These are phyloP conservation scores for Trematomus loennbergii DNA, from an alignment of 2,113 vertebrate species.

Conservation along the genomic window DNA sequence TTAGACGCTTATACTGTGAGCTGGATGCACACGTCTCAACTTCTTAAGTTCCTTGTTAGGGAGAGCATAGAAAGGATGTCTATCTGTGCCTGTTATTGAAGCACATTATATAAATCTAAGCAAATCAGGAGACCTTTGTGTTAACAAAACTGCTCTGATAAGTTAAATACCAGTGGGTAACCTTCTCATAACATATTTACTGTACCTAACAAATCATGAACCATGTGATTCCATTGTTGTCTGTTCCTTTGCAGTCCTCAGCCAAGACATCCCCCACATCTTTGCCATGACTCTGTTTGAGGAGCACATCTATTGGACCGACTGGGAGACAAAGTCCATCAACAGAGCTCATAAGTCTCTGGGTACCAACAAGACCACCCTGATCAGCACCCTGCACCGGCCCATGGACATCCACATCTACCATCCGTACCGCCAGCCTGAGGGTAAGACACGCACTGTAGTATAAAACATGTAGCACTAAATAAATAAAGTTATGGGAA, in stretches of 20 bases:
- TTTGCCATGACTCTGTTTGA: constrained; percentile 97
- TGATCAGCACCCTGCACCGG: constrained; percentile 96
- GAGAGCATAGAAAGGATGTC: not conserved
- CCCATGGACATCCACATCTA: constrained; percentile 99
- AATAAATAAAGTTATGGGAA: not conserved
- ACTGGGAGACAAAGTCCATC: constrained; percentile 99
- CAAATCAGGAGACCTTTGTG: not conserved
- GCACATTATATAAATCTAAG: not conserved
- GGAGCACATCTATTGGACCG: constrained; percentile 98
- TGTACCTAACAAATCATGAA: not conserved
- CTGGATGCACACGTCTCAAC: not conserved
- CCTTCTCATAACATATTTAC: not conserved
- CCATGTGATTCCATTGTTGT: not conserved
- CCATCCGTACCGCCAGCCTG: constrained; percentile 92
- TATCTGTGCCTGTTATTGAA: not conserved
- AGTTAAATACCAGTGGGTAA: not conserved
- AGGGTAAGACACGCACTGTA: constrained; percentile 53
- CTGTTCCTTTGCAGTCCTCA: constrained; percentile 85
- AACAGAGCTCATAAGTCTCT: constrained; percentile 95
- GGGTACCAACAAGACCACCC: constrained; percentile 90
- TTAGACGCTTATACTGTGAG: not conserved
- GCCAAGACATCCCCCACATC: constrained; percentile 97
- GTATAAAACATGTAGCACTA: not conserved
- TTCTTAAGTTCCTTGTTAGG: not conserved
- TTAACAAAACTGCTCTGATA: not conserved